Conservation (phyloP, 2,888 invertebrate genomes). For the Agriopis aurantiaria region DNA sequence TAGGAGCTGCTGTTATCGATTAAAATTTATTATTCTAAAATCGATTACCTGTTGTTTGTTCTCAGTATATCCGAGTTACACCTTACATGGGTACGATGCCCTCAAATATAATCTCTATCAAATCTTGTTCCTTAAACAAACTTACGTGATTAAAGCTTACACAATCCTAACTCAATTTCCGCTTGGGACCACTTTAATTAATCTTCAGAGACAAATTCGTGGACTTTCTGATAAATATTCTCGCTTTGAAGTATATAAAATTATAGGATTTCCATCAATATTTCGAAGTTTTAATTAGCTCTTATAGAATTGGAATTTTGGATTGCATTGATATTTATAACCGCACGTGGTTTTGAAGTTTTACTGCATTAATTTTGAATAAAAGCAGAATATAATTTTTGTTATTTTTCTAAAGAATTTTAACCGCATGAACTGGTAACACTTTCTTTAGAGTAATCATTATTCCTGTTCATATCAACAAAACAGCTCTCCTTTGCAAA, state of each 20-base stretch:
- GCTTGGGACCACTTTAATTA: conserved; percentile 32
- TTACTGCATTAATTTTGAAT: no score
- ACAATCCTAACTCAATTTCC: conserved; percentile 36
- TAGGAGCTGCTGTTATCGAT: neutral
- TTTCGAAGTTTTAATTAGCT: conserved; percentile 19
- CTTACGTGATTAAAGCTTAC: conserved; percentile 33
- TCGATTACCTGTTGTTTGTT: neutral
- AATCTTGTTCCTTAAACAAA: conserved; percentile 29
- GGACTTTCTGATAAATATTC: conserved; percentile 24
- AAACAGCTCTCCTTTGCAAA: neutral
- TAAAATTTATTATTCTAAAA: neutral
- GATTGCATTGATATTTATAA: neutral
- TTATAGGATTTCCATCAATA: conserved; percentile 8
- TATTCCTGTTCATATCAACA: neutral
- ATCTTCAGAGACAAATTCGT: conserved; percentile 35
- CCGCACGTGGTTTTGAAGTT: neutral
- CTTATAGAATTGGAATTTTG: neutral
- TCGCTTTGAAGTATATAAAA: conserved; percentile 22
- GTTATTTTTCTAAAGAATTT: no score
- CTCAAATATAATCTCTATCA: conserved; percentile 26
- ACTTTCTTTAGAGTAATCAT: neutral
- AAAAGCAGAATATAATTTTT: no score
- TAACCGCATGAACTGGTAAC: no score
- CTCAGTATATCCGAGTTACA: neutral
- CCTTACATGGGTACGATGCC: neutral